Evolutionary conservation across 2,113 vertebrate species (phyloP).

Genomic region (Gobiocypris rarus): DNA sequence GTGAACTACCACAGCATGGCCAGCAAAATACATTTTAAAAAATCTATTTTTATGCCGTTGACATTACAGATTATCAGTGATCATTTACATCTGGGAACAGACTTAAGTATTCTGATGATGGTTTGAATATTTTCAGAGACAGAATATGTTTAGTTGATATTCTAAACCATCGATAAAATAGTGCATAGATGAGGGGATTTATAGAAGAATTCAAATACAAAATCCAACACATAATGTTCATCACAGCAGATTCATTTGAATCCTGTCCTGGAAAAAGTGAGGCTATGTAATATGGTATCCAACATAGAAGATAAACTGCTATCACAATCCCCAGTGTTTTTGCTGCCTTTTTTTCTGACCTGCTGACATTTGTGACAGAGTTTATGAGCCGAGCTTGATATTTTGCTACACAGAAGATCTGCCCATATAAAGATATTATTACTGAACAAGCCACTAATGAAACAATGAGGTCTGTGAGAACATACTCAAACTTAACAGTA

Average conservation of each 20-base stretch:
- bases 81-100: neutral
- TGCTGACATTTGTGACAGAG: conserved; percentile 24
- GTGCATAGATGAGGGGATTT: conserved; percentile 23
- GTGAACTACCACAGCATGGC: neutral
- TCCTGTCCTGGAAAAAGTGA: neutral
- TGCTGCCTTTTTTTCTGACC: conserved; percentile 28
- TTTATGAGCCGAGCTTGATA: conserved; percentile 20
- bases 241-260: neutral
- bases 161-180: conserved; percentile 71
- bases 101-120: neutral
- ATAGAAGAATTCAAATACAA: conserved; percentile 24
- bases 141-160: conserved; percentile 65
- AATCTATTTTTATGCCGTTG: neutral
- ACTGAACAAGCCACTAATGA: conserved; percentile 16
- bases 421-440: conserved; percentile 23
- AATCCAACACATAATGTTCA: conserved; percentile 25
- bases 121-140: conserved; percentile 53
- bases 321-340: conserved; percentile 28
- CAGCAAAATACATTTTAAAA: neutral
- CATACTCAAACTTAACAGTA: conserved; percentile 17
- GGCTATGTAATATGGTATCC: conserved; percentile 18
- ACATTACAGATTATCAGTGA: neutral
- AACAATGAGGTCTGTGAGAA: conserved; percentile 24
- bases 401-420: conserved; percentile 24
- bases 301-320: conserved; percentile 21